These are phyloP conservation scores for Pipistrellus kuhlii DNA, from an alignment of 2,797 vertebrate genomes.

Conservation along the genomic window DNA sequence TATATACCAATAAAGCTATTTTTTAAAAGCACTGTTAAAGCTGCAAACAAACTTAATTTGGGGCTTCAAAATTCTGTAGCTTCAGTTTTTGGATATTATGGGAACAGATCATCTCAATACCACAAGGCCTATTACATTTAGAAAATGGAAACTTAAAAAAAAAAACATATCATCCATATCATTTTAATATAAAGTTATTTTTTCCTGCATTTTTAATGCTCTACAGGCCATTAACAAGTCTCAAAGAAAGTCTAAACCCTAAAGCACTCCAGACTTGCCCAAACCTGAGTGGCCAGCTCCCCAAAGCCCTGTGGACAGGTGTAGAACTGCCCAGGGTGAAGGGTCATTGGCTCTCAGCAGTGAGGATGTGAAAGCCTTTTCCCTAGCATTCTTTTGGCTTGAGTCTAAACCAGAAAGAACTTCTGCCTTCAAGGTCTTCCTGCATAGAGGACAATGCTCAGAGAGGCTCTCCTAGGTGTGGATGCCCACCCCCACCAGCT, in stretches of 20 bases:
- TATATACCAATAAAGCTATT: not conserved
- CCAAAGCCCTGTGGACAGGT: not conserved
- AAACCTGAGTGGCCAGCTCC: not conserved
- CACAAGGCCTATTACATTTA: not conserved
- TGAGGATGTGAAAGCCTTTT: not conserved
- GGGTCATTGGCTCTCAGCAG: accelerated
- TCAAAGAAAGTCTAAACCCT: not conserved
- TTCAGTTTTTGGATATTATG: not conserved
- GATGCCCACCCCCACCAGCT: not conserved
- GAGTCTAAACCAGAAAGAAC: not conserved
- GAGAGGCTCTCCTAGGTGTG: not conserved
- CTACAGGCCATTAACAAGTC: not conserved
- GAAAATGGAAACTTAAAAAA: not conserved
- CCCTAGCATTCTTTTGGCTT: not conserved
- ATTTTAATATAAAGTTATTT: conserved; percentile 5
- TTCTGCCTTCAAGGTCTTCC: not conserved
- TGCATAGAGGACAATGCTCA: not conserved
- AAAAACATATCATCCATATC: not conserved
- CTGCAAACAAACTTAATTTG: not conserved
- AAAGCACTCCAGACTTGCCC: not conserved
- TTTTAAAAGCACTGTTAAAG: not conserved
- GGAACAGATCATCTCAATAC: not conserved
- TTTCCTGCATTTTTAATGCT: not conserved
- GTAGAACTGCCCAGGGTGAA: accelerated
- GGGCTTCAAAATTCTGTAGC: not conserved